Conservation (phyloP, 2,888 invertebrate species). For the Archaeoteleia sp. region DNA sequence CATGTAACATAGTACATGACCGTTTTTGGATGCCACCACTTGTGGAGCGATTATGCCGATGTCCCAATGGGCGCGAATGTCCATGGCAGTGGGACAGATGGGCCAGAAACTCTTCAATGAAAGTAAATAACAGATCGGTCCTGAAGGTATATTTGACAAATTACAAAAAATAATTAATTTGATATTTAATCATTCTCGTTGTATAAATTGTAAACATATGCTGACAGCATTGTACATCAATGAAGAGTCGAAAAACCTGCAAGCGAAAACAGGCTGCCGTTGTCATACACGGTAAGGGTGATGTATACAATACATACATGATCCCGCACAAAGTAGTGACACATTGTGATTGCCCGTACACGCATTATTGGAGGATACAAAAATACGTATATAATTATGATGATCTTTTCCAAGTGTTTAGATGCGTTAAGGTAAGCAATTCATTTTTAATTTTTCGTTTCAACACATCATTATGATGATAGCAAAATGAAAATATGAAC, state of each 20-base stretch:
- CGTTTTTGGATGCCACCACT: conserved; percentile 79
- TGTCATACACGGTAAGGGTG: conserved; percentile 73
- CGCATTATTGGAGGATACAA: conserved; percentile 77
- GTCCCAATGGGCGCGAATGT: conserved; percentile 77
- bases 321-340: conserved; percentile 75
- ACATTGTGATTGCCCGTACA: conserved; percentile 76
- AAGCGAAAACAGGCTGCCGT: conserved; percentile 71
- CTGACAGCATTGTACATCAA: conserved; percentile 78
- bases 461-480: no score
- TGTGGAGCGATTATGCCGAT: conserved; percentile 80
- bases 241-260: conserved; percentile 74
- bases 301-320: conserved; percentile 70
- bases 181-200: conserved; percentile 1
- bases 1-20: conserved; percentile 77
- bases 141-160: conserved; percentile 78
- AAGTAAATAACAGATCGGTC: conserved; percentile 78
- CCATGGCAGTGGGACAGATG: conserved; percentile 74
- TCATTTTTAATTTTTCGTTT: conserved; percentile 3
- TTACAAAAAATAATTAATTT: not conserved
- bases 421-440: conserved; percentile 72
- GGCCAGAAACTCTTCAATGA: conserved; percentile 71
- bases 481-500: no score
- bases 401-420: conserved; percentile 71
- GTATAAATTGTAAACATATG: no score
- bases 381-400: conserved; percentile 65